Base-by-base conservation (phyloP, 2,888 invertebrate species). In the Polietes domitor region DNA sequence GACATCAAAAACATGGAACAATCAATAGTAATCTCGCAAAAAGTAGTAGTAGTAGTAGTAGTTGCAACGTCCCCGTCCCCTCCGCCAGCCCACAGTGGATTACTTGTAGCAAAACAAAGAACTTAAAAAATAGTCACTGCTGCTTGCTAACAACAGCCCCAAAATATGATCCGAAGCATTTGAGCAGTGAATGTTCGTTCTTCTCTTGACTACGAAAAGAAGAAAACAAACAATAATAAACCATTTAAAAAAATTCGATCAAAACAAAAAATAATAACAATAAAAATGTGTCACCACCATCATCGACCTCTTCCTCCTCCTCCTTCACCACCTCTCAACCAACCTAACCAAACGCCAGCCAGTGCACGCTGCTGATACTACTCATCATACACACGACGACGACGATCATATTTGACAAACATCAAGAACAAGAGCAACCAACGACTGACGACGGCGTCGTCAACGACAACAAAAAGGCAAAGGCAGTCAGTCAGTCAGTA, bases 251-350 rank as follows among this genome's bases (percentile, higher is more conserved):
- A 21, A 68, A 47, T 19, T 68, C 43, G 68, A 68, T 68, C 43
- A 43, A 68, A 68, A 68, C 43, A 68, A 68, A 68, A 68, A 58
- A 21, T 55, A 24, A 58, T 58, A 58, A 58, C 24, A 58, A 58
- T 26, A 58, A 58, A 53, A 21, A 68, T 43, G 68, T 68, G 68
- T 68, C 68, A 68, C 24, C 65, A 21, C 5, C 41, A 21, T n/a
- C 10, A 5, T 1, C 28, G 15, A 32, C 37, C 28, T 3, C 65
- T 17, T 17, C 41, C n/a, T n/a, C 19, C 32, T 41, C 41, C 12
- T 3, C 15, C 26, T 12, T 1, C 63, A 17, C 63, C 2, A 28
- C n/a, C 1, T 15, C 37, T n/a, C 32, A n/a, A 17, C n/a, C 9
- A 17, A n/a, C n/a, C n/a, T n/a, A n/a, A n/a, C n/a, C n/a, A n/a